Evolutionary conservation across 2,113 vertebrate species (phyloP).

Genomic region (Pituophis catenifer): DNA sequence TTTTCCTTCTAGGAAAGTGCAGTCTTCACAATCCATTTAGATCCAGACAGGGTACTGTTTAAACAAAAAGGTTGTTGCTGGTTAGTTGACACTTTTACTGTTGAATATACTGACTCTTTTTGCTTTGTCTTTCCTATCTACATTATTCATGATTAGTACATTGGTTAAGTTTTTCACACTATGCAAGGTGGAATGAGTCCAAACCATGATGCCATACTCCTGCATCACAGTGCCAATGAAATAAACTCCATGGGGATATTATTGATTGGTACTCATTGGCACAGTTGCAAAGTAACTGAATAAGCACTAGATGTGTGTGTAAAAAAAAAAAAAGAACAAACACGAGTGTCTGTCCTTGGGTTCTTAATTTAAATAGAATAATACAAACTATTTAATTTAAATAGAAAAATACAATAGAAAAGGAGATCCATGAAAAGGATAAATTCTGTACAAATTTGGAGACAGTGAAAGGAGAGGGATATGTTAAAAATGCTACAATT

Average conservation of each 20-base stretch:
- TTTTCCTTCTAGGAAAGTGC: not conserved
- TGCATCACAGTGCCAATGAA: not conserved
- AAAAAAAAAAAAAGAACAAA: not conserved
- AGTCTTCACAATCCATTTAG: not conserved
- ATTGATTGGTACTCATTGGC: not conserved
- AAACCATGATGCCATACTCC: not conserved
- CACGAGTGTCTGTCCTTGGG: no score
- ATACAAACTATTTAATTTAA: not conserved
- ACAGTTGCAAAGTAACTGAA: not conserved
- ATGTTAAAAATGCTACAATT: not conserved
- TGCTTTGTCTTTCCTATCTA: not conserved
- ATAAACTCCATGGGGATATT: not conserved
- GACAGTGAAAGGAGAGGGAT: not conserved
- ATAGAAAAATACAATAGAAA: not conserved
- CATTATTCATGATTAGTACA: not conserved
- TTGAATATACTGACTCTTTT: not conserved
- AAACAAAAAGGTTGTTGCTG: not conserved
- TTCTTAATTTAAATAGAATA: not conserved
- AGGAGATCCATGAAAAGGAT: not conserved
- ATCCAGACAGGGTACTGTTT: not conserved
- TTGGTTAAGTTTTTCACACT: not conserved
- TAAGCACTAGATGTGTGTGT: not conserved
- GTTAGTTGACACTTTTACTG: not conserved
- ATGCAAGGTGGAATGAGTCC: not conserved
- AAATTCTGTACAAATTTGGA: not conserved